Evolutionary conservation across 2,113 vertebrate species (phyloP), one percentile per base, ranked within the genome.

Genomic region (Protomyctophum bolini): DNA sequence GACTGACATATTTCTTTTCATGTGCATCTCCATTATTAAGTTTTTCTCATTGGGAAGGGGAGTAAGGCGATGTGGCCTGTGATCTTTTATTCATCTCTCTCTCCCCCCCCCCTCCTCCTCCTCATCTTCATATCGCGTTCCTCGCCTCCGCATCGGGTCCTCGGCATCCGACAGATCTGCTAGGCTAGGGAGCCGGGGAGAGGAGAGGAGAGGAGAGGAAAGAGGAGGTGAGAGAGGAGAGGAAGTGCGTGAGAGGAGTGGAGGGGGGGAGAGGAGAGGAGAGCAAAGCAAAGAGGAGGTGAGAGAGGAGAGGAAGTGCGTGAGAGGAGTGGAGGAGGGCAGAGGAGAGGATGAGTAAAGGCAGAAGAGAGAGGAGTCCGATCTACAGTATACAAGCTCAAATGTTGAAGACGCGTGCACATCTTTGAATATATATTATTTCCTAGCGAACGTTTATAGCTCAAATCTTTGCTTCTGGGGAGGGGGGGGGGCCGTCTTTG

Each of bases 31-130:
- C 47, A n/a, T 79, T 65, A 72, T 45, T 68, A 29, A 57, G 67
- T 65, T 58, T 68, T 77, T 58, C 10, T 46, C 45, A 70, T n/a
- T 54, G 47, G 61, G 69, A 66, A 75, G 79, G 70, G 76, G 70
- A 82, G 70, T 57, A 79, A 66, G 69, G 51, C 52, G 81, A 85
- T 72, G 62, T 65, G 62, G 79, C 66, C 72, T 86, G 83, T 89
- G 86, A 90, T 91, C 84, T 88, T 91, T 88, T 88, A 89, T 91
- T 92, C 86, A 90, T 90, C 82, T 63, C 11, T 72, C 82, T 58
- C 61, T 81, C n/a, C 62, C 63, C 62, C 62, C 58, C 4, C 10
- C 14, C 68, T 57, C 47, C 56, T 46, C 41, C 7, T 7, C 79
- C 75, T 83, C 75, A 21, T 76, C 76, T 78, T 41, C 33, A 41